Evolutionary conservation across 2,888 invertebrate genomes (phyloP), one percentile per base, ranked within the genome.

Genomic region (Dicycla oo): DNA sequence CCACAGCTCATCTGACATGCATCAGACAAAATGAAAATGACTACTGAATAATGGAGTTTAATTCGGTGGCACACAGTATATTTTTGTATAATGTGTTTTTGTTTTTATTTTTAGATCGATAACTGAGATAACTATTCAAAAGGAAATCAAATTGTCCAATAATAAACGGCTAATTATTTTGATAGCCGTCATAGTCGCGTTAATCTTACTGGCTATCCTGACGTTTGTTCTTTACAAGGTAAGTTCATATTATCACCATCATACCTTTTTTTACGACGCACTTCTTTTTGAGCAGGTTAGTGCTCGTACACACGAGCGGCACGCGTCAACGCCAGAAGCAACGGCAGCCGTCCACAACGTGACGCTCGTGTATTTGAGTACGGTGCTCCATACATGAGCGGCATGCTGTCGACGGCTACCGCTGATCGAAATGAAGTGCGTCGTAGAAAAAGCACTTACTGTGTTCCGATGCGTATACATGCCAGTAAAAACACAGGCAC

Each of bases 161-260:
- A 88, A 90, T 26, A 89, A 88, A 56, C 54, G 67, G 0, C 67
- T 89, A 2, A 88, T 93, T 3, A 85, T 88, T 13, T n/a, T 90
- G 2, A 73, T 91, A 8, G 88, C 89, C 0, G 67, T 83, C 3
- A 43, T 91, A 11, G 61, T 90, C 0, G 91, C 90, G 0, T 3
- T 90, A 1, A 20, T 93, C 0, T 49, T 91, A 23, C 63, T 94
- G 30, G 80, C 81, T 2, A 53, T 91, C 5, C 30, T 91, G 0
- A 83, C 83, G 2, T 82, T 78, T 7, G 63, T 88, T 38, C 81
- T 93, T 6, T 90, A 86, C 47, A 91, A 88, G 90, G 93, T 93
- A 86, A 82, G 83, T 78, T 64, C 8, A 49, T 6, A n/a, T n/a
- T 10, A 51, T 6, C 2, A n/a, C 13, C 8, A 5, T 10, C 3